A percentile compares a stretch with the other conserved stretches of the same genome.
Evolutionary conservation across 2,113 vertebrate species (phyloP).

Genomic region (Anarrhichthys ocellatus): DNA sequence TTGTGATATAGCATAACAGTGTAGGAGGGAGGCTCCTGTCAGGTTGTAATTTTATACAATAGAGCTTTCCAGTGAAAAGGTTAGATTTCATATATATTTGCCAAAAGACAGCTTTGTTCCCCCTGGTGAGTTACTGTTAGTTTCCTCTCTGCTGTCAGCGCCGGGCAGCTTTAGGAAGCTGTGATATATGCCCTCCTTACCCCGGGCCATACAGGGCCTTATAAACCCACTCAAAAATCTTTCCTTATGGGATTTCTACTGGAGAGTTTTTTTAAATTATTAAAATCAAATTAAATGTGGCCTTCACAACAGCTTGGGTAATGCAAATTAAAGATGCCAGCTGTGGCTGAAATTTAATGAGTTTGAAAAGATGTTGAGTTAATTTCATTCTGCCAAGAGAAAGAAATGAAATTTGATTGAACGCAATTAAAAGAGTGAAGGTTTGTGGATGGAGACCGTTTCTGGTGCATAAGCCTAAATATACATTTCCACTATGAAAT

Average conservation of each 20-base stretch:
- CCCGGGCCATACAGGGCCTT: conserved; percentile 73
- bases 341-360: conserved; percentile 81
- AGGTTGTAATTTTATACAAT: conserved; percentile 53
- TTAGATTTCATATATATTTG: conserved; percentile 67
- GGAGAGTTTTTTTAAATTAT: conserved; percentile 82
- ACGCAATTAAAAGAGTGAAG: conserved; percentile 48
- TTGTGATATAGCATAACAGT: conserved; percentile 42
- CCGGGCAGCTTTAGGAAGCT: conserved; percentile 68
- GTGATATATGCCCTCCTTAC: conserved; percentile 73
- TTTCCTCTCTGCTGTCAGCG: conserved; percentile 60
- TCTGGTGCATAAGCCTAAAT: conserved; percentile 24
- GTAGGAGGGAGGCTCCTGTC: conserved; percentile 30
- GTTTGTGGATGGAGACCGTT: conserved; percentile 38
- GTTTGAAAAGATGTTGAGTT: conserved; percentile 75
- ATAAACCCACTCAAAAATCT: conserved; percentile 79
- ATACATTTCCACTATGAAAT: conserved; percentile 36
- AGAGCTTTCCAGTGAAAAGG: conserved; percentile 57
- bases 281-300: conserved; percentile 86
- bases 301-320: conserved; percentile 82
- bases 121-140: conserved; percentile 60
- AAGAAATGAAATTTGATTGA: conserved; percentile 53
- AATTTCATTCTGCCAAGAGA: conserved; percentile 59
- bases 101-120: conserved; percentile 65
- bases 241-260: conserved; percentile 78
- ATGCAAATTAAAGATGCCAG: conserved; percentile 83